Percentiles rank a stretch among this genome's conserved stretches.
Conservation (phyloP, 2,797 vertebrate species). For the Gymnopithys bicolor region DNA sequence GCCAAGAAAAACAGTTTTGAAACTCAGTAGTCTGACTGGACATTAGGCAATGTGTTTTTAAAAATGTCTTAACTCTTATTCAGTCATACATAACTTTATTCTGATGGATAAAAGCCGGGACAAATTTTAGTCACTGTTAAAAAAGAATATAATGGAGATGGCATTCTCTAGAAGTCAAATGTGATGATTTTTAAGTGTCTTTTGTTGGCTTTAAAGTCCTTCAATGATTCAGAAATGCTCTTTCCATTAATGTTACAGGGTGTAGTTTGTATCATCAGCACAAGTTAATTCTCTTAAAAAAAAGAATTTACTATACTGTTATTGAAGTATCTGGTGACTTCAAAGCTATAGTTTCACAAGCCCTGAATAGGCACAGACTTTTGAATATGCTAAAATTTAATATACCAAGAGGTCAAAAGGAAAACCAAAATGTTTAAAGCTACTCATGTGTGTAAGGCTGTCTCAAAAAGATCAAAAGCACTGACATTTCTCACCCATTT, state of each 20-base stretch:
- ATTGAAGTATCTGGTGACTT: background rate
- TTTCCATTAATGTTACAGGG: background rate
- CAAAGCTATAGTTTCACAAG: background rate
- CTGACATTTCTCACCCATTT: background rate
- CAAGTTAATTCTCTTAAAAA: background rate
- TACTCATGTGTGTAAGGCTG: background rate
- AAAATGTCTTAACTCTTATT: background rate
- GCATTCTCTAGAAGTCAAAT: background rate
- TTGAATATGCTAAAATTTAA: background rate
- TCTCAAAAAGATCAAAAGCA: background rate
- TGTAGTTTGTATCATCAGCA: background rate
- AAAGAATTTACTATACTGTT: background rate
- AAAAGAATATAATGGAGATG: background rate
- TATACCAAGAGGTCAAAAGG: background rate
- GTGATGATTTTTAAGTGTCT: background rate
- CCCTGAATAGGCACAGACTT: background rate
- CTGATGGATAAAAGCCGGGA: background rate
- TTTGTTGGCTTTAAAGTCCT: background rate
- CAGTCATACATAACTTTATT: background rate
- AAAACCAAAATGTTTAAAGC: background rate
- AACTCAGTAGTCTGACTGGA: background rate
- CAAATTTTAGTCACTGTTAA: background rate
- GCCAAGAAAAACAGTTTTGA: conserved; percentile 16
- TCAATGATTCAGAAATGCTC: background rate
- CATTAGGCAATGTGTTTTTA: background rate